Evolutionary conservation across 1,140 invertebrate species (phyloP), one percentile per base, ranked within the genome.

Genomic region (Mamestra configurata): DNA sequence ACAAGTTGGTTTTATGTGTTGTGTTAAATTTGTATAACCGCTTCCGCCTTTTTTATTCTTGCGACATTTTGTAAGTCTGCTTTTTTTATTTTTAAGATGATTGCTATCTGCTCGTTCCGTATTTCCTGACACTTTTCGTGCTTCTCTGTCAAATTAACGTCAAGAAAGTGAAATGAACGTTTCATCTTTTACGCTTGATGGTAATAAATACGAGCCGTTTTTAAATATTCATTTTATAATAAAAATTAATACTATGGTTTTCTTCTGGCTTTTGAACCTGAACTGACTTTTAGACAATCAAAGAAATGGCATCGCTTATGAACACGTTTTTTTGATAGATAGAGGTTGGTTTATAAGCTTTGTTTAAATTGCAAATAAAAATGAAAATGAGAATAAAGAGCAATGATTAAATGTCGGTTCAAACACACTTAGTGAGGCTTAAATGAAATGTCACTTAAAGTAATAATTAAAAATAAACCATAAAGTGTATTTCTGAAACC

Each of bases 21-120:
- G 40, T 76, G 55, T 61, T 35, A 61, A 27, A 46, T 76, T 76
- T 20, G n/a, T 76, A 49, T 46, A 75, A 75, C 49, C n/a, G 49
- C 70, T 72, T 72, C 49, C 70, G 31, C 11, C 8, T 40, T 57
- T 53, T 51, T 40, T 40, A 37, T 40, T 18, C 6, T 73, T 59
- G 31, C 22, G 13, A 59, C 11, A 40, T 43, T 57, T 73, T 59
- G 15, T 49, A 49, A 40, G 22, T 10, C 35, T n/a, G 51, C n/a
- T 43, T 43, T 22, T 72, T 68, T 46, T 68, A 46, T 46, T 46
- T 68, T 46, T 46, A 22, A 68, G 18, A 40, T 40, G 31, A 20
- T 40, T 40, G 3, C 7, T 64, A 10, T 20, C 37, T 68, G 57
- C 27, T 61, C 13, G 11, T 68, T 27, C 13, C 18, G 20, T 7